Evolutionary conservation across 2,113 vertebrate genomes (phyloP).

Genomic region (Macaca mulatta): DNA sequence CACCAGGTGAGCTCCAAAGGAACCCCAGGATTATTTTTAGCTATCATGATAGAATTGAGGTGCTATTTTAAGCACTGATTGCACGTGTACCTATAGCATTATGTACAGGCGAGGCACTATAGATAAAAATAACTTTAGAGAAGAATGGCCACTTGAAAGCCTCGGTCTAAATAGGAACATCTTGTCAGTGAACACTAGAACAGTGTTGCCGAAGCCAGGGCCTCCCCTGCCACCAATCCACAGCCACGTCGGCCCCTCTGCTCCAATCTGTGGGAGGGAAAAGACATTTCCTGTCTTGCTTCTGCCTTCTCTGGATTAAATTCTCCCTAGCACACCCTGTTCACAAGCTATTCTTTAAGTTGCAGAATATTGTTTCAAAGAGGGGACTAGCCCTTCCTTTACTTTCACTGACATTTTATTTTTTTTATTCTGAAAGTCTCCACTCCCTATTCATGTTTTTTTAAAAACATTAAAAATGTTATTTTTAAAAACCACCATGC

Average conservation of each 20-base stretch:
- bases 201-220: not conserved
- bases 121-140: not conserved
- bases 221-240: not conserved
- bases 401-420: not conserved
- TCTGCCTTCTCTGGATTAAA: not conserved
- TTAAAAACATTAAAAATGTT: not conserved
- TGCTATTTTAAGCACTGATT: not conserved
- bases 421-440: not conserved
- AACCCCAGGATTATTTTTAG: not conserved
- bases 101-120: too few relatives aligned
- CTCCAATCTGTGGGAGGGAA: not conserved
- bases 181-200: not conserved
- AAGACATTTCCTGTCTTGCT: not conserved
- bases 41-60: not conserved
- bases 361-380: not conserved
- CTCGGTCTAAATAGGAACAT: not conserved
- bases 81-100: not conserved
- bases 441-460: not conserved
- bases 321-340: not conserved
- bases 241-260: rapidly evolving
- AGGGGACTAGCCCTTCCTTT: not conserved
- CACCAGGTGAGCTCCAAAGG: not conserved
- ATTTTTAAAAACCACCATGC: not conserved
- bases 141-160: not conserved
- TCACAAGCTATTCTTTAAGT: not conserved